A percentile compares a stretch with the other conserved stretches of the same genome.
Evolutionary conservation across 2,113 vertebrate species (phyloP).

Genomic region (Acrocephalus arundinaceus): DNA sequence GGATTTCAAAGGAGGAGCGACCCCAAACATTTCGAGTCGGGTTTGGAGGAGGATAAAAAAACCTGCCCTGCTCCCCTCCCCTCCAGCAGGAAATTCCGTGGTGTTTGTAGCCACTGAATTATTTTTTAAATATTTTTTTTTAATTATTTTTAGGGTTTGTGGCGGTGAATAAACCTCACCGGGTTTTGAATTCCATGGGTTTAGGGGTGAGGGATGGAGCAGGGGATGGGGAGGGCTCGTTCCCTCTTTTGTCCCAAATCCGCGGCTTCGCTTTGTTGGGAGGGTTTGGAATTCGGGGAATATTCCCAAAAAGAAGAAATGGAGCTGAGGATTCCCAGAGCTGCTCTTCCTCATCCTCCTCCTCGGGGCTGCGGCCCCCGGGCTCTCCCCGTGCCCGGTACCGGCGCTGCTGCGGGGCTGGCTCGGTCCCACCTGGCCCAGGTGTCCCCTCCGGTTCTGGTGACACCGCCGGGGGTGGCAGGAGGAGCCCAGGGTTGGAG

Average conservation of each 20-base stretch:
- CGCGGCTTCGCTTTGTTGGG: not conserved
- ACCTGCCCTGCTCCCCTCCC: not conserved
- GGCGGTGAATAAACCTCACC: fast-evolving
- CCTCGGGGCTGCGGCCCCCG: not conserved
- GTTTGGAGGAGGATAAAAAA: slow-evolving; percentile 2
- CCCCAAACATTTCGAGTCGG: slow-evolving; percentile 22
- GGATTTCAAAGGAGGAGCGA: slow-evolving; percentile 42
- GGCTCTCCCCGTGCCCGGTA: too few relatives aligned
- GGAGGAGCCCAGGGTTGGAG: not conserved
- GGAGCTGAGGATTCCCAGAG: not conserved
- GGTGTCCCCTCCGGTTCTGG: not conserved
- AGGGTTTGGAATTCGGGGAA: not conserved
- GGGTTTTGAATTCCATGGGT: fast-evolving
- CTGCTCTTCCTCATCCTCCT: not conserved
- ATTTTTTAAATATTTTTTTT: too few relatives aligned
- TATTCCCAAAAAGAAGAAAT: not conserved
- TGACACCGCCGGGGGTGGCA: not conserved
- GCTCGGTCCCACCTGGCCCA: not conserved
- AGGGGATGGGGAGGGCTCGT: fast-evolving
- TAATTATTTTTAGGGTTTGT: not conserved
- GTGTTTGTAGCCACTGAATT: not conserved
- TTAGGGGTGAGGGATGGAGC: not conserved
- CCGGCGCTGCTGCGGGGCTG: too few relatives aligned
- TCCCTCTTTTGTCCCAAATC: slow-evolving; percentile 31
- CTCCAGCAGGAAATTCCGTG: not conserved